These are phyloP conservation scores for Chironomus tentans DNA, from an alignment of 2,888 invertebrate genomes.

Conservation along the genomic window DNA sequence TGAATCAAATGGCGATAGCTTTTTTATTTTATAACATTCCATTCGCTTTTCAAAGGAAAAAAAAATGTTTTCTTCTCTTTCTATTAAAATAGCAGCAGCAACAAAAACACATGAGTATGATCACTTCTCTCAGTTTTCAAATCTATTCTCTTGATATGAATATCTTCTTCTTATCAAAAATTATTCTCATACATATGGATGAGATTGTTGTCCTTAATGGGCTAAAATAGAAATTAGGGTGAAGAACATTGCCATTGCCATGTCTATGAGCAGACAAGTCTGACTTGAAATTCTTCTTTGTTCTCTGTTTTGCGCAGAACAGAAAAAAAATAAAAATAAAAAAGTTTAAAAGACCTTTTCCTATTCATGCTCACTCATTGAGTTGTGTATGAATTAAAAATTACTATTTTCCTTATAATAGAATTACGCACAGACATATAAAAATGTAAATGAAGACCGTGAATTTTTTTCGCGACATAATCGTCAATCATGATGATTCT, in stretches of 20 bases:
- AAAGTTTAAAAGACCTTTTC: too few species aligned
- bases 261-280: neutral
- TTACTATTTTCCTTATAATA: too few species aligned
- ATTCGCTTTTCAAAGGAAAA: neutral
- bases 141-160: too few species aligned
- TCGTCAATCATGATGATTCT: constrained; percentile 10
- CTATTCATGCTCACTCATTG: too few species aligned
- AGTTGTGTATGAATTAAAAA: too few species aligned
- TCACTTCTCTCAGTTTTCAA: too few species aligned
- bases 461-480: constrained; percentile 1
- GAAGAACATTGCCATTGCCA: neutral
- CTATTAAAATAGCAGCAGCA: too few species aligned
- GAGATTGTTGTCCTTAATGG: too few species aligned
- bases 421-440: neutral
- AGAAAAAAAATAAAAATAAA: too few species aligned
- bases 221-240: neutral
- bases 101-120: too few species aligned
- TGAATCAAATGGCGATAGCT: neutral
- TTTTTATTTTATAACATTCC: neutral
- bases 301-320: neutral
- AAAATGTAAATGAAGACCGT: neutral
- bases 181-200: too few species aligned
- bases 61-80: neutral
- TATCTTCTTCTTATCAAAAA: too few species aligned
- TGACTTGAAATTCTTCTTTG: neutral